A percentile compares a stretch with the other conserved stretches of the same genome.
Evolutionary conservation across 2,888 invertebrate species (phyloP).

Genomic region (Leptura quadrifasciata): DNA sequence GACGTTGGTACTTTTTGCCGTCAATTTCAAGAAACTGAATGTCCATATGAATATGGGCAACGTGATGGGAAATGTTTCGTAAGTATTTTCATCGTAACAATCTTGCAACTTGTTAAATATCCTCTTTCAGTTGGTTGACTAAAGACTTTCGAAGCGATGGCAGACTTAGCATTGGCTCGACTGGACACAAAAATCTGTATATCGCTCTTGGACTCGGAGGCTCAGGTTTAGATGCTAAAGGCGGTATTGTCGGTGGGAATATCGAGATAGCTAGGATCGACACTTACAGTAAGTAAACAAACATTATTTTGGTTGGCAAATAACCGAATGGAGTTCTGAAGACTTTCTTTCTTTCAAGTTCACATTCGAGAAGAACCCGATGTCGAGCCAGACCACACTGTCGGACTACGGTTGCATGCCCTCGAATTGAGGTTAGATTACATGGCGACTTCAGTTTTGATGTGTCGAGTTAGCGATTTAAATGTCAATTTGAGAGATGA

Average conservation of each 20-base stretch:
- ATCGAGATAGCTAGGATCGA: slow-evolving; percentile 93
- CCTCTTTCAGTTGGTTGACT: slow-evolving; percentile 85
- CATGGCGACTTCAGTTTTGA: slow-evolving; percentile 97
- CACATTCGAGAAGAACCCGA: slow-evolving; percentile 93
- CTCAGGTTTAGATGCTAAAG: slow-evolving; percentile 95
- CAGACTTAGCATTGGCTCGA: slow-evolving; percentile 93
- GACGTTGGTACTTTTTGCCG: slow-evolving; percentile 95
- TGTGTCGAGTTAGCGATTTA: slow-evolving; percentile 91
- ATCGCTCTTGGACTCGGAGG: slow-evolving; percentile 91
- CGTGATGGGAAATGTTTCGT: slow-evolving; percentile 97
- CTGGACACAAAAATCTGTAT: slow-evolving; percentile 94
- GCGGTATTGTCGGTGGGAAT: slow-evolving; percentile 97
- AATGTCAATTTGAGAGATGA: slow-evolving; percentile 89
- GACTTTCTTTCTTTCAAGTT: slow-evolving; percentile 75
- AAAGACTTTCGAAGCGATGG: slow-evolving; percentile 95
- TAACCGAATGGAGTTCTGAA: slow-evolving; percentile 22
- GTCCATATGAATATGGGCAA: slow-evolving; percentile 99
- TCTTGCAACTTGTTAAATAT: background rate
- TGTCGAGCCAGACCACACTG: slow-evolving; percentile 86
- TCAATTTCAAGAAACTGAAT: slow-evolving; percentile 96
- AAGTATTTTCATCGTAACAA: slow-evolving; percentile 45
- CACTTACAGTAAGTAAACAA: slow-evolving; percentile 80
- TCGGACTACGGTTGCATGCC: slow-evolving; percentile 88
- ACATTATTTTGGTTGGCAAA: background rate
- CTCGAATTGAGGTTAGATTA: slow-evolving; percentile 95